Evolutionary conservation across 2,888 invertebrate species (phyloP).

Genomic region (Lasioglossum marginatum): DNA sequence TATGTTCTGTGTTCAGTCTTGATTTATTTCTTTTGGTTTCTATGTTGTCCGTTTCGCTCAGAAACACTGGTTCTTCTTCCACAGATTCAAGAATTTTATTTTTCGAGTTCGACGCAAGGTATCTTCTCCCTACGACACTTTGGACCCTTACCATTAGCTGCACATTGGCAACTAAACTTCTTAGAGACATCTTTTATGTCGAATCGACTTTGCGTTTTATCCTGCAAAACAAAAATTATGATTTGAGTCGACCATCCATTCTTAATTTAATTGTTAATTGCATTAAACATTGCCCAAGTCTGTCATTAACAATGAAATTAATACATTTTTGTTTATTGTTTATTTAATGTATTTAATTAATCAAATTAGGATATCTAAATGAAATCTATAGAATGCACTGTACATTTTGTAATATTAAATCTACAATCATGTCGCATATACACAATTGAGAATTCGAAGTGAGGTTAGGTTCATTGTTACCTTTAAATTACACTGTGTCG

Average conservation of each 20-base stretch:
- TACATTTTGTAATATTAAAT: not conserved
- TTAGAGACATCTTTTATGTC: conserved; percentile 20
- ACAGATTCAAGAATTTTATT: conserved; percentile 13
- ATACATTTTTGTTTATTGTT: not conserved
- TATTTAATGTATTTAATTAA: not conserved
- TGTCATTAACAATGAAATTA: not conserved
- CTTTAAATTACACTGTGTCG: not conserved
- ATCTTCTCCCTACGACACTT: conserved; percentile 15
- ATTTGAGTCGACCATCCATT: not conserved
- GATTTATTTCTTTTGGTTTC: conserved; percentile 89
- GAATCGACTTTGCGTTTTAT: not conserved
- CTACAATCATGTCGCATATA: not conserved
- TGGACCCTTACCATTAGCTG: not conserved
- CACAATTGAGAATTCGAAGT: not conserved
- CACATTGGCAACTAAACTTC: not conserved
- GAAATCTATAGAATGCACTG: not conserved
- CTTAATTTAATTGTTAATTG: not conserved
- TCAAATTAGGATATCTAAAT: not conserved
- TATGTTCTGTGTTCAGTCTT: conserved; percentile 86
- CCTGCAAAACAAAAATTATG: not conserved
- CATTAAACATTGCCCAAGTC: not conserved
- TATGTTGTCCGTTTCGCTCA: conserved; percentile 83
- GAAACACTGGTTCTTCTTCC: conserved; percentile 69
- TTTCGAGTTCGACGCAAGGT: not conserved
- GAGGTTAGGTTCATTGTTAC: conserved; percentile 5